phyloP scores from a whole-genome alignment of 2,888 invertebrate species.

The Ferrisia virgata region DNA sequence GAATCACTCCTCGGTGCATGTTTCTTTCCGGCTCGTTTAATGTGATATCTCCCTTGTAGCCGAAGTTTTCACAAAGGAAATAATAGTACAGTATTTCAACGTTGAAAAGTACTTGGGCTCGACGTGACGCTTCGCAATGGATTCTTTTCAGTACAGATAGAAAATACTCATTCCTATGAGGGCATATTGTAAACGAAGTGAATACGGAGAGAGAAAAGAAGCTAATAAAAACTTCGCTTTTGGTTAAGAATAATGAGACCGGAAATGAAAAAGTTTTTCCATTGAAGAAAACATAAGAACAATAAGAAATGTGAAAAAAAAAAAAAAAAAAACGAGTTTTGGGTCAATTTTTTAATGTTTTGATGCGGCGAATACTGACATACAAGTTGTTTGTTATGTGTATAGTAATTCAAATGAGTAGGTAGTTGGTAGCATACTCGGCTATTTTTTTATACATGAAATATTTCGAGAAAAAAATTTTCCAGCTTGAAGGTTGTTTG shows the following conservation, averaged over 20 bases:
- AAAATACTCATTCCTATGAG: background rate
- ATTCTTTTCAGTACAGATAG: background rate
- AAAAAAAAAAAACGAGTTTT: background rate
- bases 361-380: background rate
- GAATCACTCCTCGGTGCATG: background rate
- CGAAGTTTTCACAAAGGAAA: background rate
- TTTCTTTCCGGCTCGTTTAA: too few species aligned
- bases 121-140: background rate
- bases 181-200: background rate
- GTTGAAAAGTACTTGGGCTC: background rate
- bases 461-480: background rate
- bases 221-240: background rate
- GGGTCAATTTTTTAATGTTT: background rate
- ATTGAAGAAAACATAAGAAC: background rate
- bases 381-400: too few species aligned
- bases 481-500: background rate
- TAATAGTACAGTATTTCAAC: background rate
- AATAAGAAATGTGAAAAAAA: background rate
- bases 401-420: too few species aligned
- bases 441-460: background rate
- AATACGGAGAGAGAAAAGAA: background rate
- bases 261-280: background rate
- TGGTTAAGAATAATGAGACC: slow-evolving; percentile 6
- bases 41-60: background rate
- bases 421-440: too few species aligned